Evolutionary conservation across 2,888 invertebrate genomes (phyloP), one percentile per base, ranked within the genome.

Genomic region (Phengaris alcon): DNA sequence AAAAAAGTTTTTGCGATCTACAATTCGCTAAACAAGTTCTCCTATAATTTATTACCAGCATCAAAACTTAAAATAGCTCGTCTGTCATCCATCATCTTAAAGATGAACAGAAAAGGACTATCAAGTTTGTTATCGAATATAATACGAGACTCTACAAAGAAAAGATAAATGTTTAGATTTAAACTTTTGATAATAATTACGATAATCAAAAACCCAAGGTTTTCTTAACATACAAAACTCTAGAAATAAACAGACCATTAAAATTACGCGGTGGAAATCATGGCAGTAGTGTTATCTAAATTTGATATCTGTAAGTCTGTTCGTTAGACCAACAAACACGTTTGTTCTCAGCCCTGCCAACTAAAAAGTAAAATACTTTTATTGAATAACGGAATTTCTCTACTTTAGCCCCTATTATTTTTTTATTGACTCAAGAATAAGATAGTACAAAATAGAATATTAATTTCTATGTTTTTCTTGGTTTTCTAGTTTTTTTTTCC

Each of bases 51-150:
- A 12, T 35, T 64, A 64, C 10, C 10, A 12, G 64, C 13, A 35
- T 22, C 59, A 59, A 22, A 59, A 22, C 22, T 64, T 44, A 64
- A 64, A 35, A 64, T 35, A 64, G 13, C 35, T 64, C 3, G 12
- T 35, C 59, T 59, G 22, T 64, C 12, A 64, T 44, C 64, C 64
- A 64, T 64, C 64, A 64, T 35, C 64, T 64, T 64, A 12, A 64
- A 35, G 35, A 44, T 44, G 35, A 35, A 64, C 64, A 64, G 64
- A 64, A 64, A 64, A 64, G 12, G 64, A 64, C 35, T 35, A 64
- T 64, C 64, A 35, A 35, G 64, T 12, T 35, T 35, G 35, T 64
- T 44, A 64, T 64, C 12, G 35, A 12, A 12, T 64, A 12, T 44
- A 64, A 64, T 64, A 9, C 13, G 2, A 44, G 6, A 64, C 64